A percentile compares a stretch with the other conserved stretches of the same genome.
Conservation (phyloP, 2,113 vertebrate genomes). For the Sinocyclocheilus anshuiensis region DNA sequence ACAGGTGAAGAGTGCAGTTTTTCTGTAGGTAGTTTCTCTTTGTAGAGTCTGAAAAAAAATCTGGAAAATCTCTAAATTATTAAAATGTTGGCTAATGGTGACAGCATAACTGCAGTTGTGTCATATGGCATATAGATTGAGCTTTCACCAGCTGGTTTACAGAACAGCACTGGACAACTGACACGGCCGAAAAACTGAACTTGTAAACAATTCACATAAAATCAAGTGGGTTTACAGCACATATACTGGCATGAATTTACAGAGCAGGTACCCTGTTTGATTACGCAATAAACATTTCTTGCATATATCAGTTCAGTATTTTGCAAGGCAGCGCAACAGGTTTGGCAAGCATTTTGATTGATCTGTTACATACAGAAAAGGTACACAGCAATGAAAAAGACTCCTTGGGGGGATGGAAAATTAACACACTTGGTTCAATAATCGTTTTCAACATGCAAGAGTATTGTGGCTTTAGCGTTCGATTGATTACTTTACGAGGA, state of each 20-base stretch:
- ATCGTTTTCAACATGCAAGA: background rate
- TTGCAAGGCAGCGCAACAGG: background rate
- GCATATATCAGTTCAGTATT: background rate
- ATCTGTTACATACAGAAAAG: background rate
- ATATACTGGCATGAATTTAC: background rate
- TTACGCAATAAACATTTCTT: background rate
- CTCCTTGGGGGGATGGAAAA: background rate
- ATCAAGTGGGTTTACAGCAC: background rate
- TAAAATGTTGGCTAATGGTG: background rate
- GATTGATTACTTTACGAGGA: slow-evolving; percentile 63
- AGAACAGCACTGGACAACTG: background rate
- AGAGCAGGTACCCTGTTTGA: background rate
- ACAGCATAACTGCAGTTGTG: background rate
- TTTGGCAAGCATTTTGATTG: background rate
- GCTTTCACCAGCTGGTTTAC: slow-evolving; percentile 1
- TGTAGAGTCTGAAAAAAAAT: background rate
- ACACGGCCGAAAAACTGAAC: slow-evolving; percentile 3
- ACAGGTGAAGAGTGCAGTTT: no score
- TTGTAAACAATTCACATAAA: slow-evolving; percentile 26
- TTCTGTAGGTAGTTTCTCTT: background rate
- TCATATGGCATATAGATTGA: background rate
- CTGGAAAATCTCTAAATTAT: no score
- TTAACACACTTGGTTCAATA: background rate
- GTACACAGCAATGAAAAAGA: background rate
- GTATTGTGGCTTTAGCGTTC: background rate